A percentile compares a stretch with the other conserved stretches of the same genome.
Evolutionary conservation across 2,888 invertebrate genomes (phyloP).

Genomic region (Aphelenchoides bicaudatus): DNA sequence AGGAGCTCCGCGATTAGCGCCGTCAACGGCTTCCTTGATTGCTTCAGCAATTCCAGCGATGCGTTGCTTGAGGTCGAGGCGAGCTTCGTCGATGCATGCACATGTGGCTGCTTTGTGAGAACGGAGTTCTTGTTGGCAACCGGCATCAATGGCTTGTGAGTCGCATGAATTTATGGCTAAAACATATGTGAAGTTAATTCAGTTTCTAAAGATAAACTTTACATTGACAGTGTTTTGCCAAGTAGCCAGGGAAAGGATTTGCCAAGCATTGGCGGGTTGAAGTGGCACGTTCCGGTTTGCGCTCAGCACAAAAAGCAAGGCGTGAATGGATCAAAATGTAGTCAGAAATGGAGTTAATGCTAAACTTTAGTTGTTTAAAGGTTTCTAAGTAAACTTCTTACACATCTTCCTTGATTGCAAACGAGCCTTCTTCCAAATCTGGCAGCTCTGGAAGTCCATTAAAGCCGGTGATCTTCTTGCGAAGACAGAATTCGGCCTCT

Average conservation of each 20-base stretch:
- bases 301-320: conserved; percentile 57
- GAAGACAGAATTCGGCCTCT: conserved; percentile 55
- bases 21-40: conserved; percentile 44
- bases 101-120: conserved; percentile 49
- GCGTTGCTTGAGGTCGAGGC: conserved; percentile 56
- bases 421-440: conserved; percentile 57
- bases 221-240: conserved; percentile 53
- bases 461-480: conserved; percentile 53
- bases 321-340: conserved; percentile 58
- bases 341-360: conserved; percentile 59
- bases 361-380: conserved; percentile 26
- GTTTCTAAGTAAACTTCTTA: conserved; percentile 32
- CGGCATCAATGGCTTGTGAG: conserved; percentile 29
- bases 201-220: background rate
- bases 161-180: conserved; percentile 37
- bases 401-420: conserved; percentile 56
- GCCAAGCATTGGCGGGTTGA: conserved; percentile 49
- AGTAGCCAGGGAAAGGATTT: conserved; percentile 55
- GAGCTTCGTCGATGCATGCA: conserved; percentile 58
- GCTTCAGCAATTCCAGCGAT: conserved; percentile 53
- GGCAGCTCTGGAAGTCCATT: conserved; percentile 58
- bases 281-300: conserved; percentile 54
- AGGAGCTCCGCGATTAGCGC: conserved; percentile 44
- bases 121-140: conserved; percentile 44
- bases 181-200: conserved; percentile 2